Base-by-base conservation (phyloP, 2,888 invertebrate genomes). In the Spatulosminthurus flaviceps region DNA sequence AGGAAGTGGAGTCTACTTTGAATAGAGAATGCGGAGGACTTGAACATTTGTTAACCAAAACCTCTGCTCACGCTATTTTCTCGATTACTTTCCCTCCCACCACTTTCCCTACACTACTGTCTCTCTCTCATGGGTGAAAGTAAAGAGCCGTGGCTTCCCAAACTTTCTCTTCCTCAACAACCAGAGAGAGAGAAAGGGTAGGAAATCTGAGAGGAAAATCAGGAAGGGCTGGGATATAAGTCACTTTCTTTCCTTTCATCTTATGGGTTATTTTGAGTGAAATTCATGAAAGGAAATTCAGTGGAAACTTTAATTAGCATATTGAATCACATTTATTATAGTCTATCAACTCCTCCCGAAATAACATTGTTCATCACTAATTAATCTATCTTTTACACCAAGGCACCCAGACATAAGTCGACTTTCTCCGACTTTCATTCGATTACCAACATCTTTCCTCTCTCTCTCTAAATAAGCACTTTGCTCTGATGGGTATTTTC, bases 291-390 rank as follows among this genome's bases (percentile, higher is more conserved):
- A 34, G 51, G 22, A 72, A 51, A 51, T 51, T 72, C 72, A 72
- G 72, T 72, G 72, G 72, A 51, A 72, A 51, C 51, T 51, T 72
- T 72, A 72, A 72, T 72, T 72, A 72, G 72, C n/a, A 72, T 24
- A 51, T 72, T 72, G 51, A 72, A 72, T 43, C 43, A 71, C 24
- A 71, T 71, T 71, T 29, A 29, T 41, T 71, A 22, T 42, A 71
- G 42, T 22, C 29, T 71, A 71, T 41, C 43, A 41, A 22, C 71
- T 11, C 71, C 21, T 51, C 2, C 51, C 51, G 51, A 51, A 51
- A 51, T n/a, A 51, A 51, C 51, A 51, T 51, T 51, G 51, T 51
- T 51, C 51, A 51, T n/a, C 51, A 51, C 51, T 51, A 51, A 51
- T 51, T 51, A 51, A 51, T 51, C 51, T 51, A 13, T n/a, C 51